Conservation (phyloP, 2,797 vertebrate species). For the Melanotaenia boesemani region DNA sequence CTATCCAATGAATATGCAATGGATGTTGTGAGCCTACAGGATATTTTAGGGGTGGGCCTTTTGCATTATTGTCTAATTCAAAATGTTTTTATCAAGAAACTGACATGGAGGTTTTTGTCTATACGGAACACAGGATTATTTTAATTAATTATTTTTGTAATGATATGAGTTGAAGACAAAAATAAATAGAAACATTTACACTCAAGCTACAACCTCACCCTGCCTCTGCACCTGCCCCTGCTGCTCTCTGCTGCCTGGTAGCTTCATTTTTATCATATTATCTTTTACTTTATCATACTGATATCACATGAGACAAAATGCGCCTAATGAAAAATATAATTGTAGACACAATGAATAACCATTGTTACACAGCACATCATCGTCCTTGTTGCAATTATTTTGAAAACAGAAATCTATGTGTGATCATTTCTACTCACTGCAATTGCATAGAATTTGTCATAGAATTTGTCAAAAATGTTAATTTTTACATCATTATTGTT, state of each 20-base stretch:
- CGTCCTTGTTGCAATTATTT: too few species aligned
- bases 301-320: too few species aligned
- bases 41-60: slow-evolving; percentile 11
- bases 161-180: background rate
- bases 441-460: background rate
- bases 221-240: too few species aligned
- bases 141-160: background rate
- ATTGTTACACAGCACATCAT: too few species aligned
- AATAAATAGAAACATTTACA: too few species aligned
- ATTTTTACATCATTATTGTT: background rate
- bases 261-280: too few species aligned
- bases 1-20: background rate
- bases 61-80: background rate
- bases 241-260: too few species aligned
- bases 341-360: too few species aligned
- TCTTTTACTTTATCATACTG: too few species aligned
- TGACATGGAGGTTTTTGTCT: background rate
- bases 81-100: background rate
- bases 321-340: too few species aligned
- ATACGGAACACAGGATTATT: too few species aligned
- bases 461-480: background rate
- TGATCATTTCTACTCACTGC: background rate
- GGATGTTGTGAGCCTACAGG: background rate
- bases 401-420: background rate
- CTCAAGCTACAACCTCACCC: too few species aligned